phyloP scores from a whole-genome alignment of 2,113 vertebrate species.

The Malaclemys terrapin region DNA sequence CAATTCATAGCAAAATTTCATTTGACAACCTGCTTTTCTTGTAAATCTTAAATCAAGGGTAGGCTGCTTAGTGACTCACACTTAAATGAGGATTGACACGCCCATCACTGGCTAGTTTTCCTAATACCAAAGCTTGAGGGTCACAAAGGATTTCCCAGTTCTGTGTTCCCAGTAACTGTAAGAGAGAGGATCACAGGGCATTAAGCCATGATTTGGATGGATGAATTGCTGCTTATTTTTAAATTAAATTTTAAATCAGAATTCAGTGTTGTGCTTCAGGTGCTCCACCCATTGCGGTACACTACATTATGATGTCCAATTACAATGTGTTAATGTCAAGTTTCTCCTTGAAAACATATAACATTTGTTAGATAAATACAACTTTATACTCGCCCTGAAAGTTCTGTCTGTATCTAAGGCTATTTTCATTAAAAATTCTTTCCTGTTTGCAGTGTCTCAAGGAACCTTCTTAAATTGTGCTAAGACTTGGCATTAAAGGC shows the following conservation, averaged over 20 bases:
- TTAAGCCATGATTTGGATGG: not conserved
- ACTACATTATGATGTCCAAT: not conserved
- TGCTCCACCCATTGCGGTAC: not conserved
- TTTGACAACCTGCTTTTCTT: not conserved
- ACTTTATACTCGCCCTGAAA: not conserved
- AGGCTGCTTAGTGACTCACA: not conserved
- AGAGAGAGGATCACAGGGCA: not conserved
- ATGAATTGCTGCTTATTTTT: not conserved
- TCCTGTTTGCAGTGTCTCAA: not conserved
- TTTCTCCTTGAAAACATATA: not conserved
- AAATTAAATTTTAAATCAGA: slow-evolving; percentile 21
- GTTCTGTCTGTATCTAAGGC: not conserved
- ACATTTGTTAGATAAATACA: not conserved
- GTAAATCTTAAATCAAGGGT: not conserved
- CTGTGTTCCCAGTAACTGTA: not conserved
- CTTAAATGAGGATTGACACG: not conserved
- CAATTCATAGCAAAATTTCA: not conserved
- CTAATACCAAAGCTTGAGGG: not conserved
- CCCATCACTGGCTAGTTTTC: not conserved
- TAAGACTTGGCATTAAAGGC: not conserved
- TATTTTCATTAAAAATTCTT: not conserved
- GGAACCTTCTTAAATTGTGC: not conserved
- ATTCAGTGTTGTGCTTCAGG: not conserved
- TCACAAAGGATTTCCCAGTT: not conserved
- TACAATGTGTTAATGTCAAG: not conserved